Evolutionary conservation across 2,888 invertebrate species (phyloP).

Genomic region (Aethes cnicana): DNA sequence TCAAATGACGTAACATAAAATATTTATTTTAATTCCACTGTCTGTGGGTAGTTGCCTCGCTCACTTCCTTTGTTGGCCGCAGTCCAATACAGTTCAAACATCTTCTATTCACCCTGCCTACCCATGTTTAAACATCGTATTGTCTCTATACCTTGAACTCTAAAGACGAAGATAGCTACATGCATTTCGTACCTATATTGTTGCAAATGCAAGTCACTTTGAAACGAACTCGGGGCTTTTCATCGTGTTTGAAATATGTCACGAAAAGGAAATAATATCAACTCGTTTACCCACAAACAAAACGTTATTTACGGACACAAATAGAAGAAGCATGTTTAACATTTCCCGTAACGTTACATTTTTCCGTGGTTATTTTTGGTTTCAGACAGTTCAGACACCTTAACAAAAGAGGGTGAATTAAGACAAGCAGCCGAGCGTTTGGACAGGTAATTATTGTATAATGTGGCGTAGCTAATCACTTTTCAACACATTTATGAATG

Average conservation of each 20-base stretch:
- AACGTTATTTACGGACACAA: neutral
- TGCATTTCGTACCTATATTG: neutral
- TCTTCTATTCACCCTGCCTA: neutral
- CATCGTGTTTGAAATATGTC: conserved; percentile 43
- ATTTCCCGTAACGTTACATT: neutral
- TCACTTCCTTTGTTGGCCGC: conserved; percentile 45
- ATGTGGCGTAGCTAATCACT: neutral
- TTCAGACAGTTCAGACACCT: neutral
- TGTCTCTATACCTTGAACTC: neutral
- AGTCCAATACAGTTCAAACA: conserved; percentile 39
- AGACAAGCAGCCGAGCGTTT: neutral
- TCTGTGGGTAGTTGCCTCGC: neutral
- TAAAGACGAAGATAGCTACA: neutral
- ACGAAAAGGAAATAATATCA: conserved; percentile 37
- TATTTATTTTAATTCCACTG: too few species aligned
- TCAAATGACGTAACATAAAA: too few species aligned
- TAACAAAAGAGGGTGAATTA: neutral
- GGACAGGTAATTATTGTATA: neutral
- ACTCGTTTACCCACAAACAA: conserved; percentile 21
- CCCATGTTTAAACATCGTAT: neutral
- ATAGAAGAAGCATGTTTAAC: neutral
- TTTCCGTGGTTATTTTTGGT: neutral
- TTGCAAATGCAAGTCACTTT: neutral
- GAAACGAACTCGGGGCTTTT: conserved; percentile 33
- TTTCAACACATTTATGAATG: neutral